Percentiles rank a stretch among this genome's conserved stretches.
These are phyloP conservation scores for Rhabdophis nuchalis DNA, from an alignment of 2,797 vertebrate species.

Conservation along the genomic window DNA sequence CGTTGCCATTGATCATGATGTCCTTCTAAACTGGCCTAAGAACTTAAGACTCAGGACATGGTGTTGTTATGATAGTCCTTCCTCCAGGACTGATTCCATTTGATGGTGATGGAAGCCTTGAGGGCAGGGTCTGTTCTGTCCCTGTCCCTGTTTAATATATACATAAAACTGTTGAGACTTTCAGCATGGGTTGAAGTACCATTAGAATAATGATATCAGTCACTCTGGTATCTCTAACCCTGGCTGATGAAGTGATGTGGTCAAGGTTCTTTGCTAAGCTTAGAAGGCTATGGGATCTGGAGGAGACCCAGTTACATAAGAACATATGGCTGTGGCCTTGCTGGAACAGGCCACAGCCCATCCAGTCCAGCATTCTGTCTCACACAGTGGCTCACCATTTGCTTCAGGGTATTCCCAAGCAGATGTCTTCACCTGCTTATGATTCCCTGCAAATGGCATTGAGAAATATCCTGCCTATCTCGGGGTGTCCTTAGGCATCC, in stretches of 20 bases:
- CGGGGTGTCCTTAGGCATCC: too few relatives aligned
- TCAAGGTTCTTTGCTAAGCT: not conserved
- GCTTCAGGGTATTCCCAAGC: too few relatives aligned
- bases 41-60: not conserved
- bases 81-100: not conserved
- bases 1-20: not conserved
- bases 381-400: too few relatives aligned
- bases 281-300: not conserved
- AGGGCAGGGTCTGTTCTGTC: not conserved
- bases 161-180: not conserved
- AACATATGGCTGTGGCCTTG: too few relatives aligned
- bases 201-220: not conserved
- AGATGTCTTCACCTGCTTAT: too few relatives aligned
- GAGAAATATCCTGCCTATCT: too few relatives aligned
- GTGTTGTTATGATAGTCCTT: not conserved
- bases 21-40: not conserved
- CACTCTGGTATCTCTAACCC: not conserved
- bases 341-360: too few relatives aligned
- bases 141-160: not conserved
- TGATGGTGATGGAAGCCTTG: not conserved
- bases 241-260: not conserved
- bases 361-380: too few relatives aligned
- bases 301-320: not conserved
- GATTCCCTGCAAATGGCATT: too few relatives aligned
- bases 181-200: not conserved